Percentiles rank a stretch among this genome's conserved stretches.
Conservation (phyloP, 2,888 invertebrate genomes). For the Noctua fimbriata region DNA sequence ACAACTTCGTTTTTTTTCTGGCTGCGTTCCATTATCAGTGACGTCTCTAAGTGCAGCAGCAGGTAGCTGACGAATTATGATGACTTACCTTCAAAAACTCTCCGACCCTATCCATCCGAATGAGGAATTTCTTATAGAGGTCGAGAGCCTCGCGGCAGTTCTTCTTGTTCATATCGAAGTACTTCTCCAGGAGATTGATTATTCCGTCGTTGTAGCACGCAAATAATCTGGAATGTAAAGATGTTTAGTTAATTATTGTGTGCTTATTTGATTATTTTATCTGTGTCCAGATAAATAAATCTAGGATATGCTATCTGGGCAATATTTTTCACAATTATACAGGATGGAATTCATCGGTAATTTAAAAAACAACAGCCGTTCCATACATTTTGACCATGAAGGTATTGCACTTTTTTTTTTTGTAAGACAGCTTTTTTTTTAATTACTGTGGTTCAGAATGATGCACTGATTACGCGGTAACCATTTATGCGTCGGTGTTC, state of each 20-base stretch:
- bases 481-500: no score
- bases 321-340: neutral
- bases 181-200: slow-evolving; percentile 99
- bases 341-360: neutral
- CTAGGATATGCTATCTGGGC: neutral
- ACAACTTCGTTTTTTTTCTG: neutral
- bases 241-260: neutral
- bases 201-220: slow-evolving; percentile 99
- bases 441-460: no score
- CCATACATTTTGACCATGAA: no score
- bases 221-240: slow-evolving; percentile 91
- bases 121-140: slow-evolving; percentile 99
- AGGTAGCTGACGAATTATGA: neutral
- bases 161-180: slow-evolving; percentile 99
- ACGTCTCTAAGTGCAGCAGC: neutral
- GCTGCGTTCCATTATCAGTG: neutral
- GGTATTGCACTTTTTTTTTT: no score
- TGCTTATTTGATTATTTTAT: neutral
- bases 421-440: neutral
- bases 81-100: slow-evolving; percentile 97
- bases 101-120: slow-evolving; percentile 99
- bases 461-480: no score
- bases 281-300: no score
- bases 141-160: slow-evolving; percentile 99
- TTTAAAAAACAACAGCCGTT: no score